These are phyloP conservation scores for Plemyria rubiginata DNA, from an alignment of 2,888 invertebrate species.

Conservation along the genomic window DNA sequence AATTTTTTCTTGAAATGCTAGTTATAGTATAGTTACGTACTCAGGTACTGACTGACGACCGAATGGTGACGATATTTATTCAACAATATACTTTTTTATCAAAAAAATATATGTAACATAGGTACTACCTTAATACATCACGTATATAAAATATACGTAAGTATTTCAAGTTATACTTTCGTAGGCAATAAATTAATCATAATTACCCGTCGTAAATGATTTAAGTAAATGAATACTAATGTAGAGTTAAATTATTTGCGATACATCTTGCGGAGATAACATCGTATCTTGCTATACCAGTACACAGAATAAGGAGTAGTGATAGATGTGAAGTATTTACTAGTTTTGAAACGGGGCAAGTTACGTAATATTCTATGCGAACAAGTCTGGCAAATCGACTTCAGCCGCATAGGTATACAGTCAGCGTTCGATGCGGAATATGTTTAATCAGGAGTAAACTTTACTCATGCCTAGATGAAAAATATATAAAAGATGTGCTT, in stretches of 20 bases:
- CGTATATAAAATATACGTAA: no score
- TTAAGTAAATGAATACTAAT: background rate
- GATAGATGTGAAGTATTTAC: background rate
- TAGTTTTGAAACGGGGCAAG: conserved; percentile 14
- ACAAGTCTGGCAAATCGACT: conserved; percentile 40
- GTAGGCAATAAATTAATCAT: background rate
- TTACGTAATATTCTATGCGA: conserved; percentile 47
- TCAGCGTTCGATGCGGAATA: no score
- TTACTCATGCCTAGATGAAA: no score
- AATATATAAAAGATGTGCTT: no score
- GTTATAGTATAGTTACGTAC: no score
- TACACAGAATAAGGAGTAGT: background rate
- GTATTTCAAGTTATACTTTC: no score
- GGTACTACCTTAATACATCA: no score
- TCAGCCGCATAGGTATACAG: conserved; percentile 14
- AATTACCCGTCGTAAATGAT: background rate
- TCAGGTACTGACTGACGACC: background rate
- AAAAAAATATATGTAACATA: no score
- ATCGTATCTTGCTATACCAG: conserved; percentile 5
- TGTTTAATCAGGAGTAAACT: no score
- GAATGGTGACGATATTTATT: background rate
- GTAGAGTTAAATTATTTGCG: background rate
- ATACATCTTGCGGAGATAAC: background rate
- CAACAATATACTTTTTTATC: background rate
- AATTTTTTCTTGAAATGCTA: background rate